Base-by-base conservation (phyloP, 2,113 vertebrate genomes). In the Cyprinodon brontotheroides region DNA sequence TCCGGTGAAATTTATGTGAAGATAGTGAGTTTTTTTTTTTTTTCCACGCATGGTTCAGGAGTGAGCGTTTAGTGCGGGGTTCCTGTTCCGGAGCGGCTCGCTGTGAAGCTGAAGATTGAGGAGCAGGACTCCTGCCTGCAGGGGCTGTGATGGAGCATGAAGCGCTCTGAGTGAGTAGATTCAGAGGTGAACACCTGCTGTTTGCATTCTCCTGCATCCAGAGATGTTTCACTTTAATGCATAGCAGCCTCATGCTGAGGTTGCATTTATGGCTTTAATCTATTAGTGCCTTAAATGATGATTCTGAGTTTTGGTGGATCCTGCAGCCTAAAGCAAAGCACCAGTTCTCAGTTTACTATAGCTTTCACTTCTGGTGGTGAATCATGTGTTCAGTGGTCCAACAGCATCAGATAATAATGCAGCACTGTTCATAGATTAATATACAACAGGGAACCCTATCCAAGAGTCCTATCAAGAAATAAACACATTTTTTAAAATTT, bases 1-100 rank as follows among this genome's bases (percentile, higher is more conserved):
- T 81, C 61, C 84, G 36, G 38, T 71, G 36, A 77, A 78, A 75
- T 15, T 47, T 57, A 29, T 1, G 10, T 13, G 45, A 60, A 36
- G 79, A 36, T 47, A 40, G 37, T 38, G 62, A 73, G 57, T 72
- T 29, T 29, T 29, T n/a, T n/a, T 17, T 45, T 12, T 29, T 29
- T 29, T 29, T 29, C 29, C 29, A 37, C 53, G 8, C 17, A 17
- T 37, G 20, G 22, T 6, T 1, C n/a, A n/a, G 5, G 3, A 39
- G 5, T 2, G 17, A 59, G 2, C 14, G 41, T 8, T 11, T n/a
- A 0, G 48, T 10, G 45, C 47, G 61, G 0, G 11, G 50, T 6
- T 12, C 47, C 15, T 8, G 66, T 53, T 4, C 0, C 61, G 1
- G 45, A 38, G 4, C 71, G 40, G 20, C 2, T 36, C 36, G 22